These are phyloP conservation scores for Hyles vespertilio DNA, from an alignment of 1,140 invertebrate species.

Conservation along the genomic window DNA sequence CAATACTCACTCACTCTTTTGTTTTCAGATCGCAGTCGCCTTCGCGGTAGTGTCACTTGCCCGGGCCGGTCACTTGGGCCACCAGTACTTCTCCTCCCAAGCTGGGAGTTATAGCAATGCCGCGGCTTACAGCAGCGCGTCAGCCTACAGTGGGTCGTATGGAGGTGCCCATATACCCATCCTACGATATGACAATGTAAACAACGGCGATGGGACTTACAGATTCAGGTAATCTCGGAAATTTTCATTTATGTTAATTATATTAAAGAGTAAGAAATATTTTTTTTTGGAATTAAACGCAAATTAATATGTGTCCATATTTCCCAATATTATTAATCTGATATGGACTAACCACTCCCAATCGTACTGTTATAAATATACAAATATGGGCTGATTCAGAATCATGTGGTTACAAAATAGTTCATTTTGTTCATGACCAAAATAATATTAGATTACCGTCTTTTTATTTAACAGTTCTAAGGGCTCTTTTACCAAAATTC, in stretches of 20 bases:
- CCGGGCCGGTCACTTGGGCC: conserved; percentile 20
- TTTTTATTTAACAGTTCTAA: too few species aligned
- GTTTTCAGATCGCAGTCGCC: conserved; percentile 15
- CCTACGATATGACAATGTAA: conserved; percentile 65
- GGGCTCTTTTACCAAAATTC: too few species aligned
- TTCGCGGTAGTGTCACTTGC: conserved; percentile 19
- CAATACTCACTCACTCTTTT: not conserved
- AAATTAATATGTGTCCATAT: too few species aligned
- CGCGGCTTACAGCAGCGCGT: conserved; percentile 8
- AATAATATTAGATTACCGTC: too few species aligned
- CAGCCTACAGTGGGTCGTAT: conserved; percentile 19
- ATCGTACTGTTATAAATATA: too few species aligned
- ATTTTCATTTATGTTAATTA: not conserved
- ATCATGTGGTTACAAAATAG: too few species aligned
- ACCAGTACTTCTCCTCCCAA: conserved; percentile 6
- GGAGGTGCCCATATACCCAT: conserved; percentile 63
- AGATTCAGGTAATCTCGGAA: conserved; percentile 41
- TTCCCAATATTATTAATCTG: too few species aligned
- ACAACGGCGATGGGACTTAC: conserved; percentile 73
- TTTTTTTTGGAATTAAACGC: too few species aligned
- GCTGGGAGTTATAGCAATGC: conserved; percentile 11
- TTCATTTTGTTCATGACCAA: too few species aligned
- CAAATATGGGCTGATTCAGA: too few species aligned
- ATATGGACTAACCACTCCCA: too few species aligned
- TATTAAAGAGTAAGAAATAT: too few species aligned